Evolutionary conservation across 2,797 vertebrate genomes (phyloP), one percentile per base, ranked within the genome.

Genomic region (Mus caroli): DNA sequence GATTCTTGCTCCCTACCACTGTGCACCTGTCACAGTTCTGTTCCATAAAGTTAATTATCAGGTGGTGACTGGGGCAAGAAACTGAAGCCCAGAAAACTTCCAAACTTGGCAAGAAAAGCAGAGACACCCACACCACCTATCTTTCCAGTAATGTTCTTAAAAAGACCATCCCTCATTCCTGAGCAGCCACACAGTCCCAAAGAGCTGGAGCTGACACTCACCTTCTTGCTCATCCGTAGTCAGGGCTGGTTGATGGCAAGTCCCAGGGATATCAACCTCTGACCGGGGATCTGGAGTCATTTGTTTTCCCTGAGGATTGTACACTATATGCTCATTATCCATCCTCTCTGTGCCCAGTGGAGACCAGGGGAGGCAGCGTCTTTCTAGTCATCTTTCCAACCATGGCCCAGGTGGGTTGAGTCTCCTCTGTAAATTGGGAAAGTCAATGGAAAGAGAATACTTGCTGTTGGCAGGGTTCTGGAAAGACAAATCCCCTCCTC

Each of bases 1-100:
- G 4, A 2, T 56, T 17, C 37, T 15, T 3, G 0, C 1, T n/a
- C 20, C 7, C 24, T 58, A 10, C 40, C 62, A 54, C 8, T 1
- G 13, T 5, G 1, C 2, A 64, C 64, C 62, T 34, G 12, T 34
- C 31, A 34, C 22, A 40, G 46, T 28, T 34, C 64, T 60, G 50
- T 26, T 60, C 20, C 2, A 0, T 10, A 15, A 87, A 50, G 19
- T 88, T 86, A 9, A 62, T 11, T 6, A 40, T 83, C 50, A 19
- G 46, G 17, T 69, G 11, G 56, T 31, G 14, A 31, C 19, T 56
- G n/a, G 77, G 60, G 52, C 22, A 73, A 64, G 76, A 94, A 62
- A 50, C 9, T 10, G 28, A 31, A 26, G 7, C 40, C 17, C 15
- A 6, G 64, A 22, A 37, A 40, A 6, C 56, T 88, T 88, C 34